Percentiles rank a stretch among this genome's conserved stretches.
phyloP scores from a whole-genome alignment of 2,113 vertebrate species.

The Pseudorasbora parva region DNA sequence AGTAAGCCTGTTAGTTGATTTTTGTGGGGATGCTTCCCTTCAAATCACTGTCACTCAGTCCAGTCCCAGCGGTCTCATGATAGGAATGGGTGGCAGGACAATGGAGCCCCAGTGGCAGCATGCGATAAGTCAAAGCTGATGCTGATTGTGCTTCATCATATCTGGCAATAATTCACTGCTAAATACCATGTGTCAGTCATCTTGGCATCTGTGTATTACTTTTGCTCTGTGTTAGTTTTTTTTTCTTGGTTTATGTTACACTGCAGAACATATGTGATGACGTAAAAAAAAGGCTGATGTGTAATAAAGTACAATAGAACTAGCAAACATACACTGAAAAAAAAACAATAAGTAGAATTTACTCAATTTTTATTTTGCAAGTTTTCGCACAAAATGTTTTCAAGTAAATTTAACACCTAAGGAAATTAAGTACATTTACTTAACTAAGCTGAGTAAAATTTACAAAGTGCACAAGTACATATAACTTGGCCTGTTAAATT shows the following conservation, averaged over 20 bases:
- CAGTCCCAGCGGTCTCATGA: neutral
- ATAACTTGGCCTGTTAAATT: no score
- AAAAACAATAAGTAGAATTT: no score
- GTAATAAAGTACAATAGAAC: neutral
- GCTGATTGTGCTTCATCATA: conserved; percentile 1
- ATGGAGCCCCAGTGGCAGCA: conserved; percentile 14
- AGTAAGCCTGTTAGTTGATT: neutral
- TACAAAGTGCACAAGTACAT: no score
- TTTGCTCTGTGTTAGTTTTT: neutral
- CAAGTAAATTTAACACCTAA: no score
- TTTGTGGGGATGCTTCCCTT: neutral
- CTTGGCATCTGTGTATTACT: neutral
- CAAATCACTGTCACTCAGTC: neutral
- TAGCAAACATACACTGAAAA: neutral
- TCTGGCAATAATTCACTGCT: neutral
- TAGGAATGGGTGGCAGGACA: neutral
- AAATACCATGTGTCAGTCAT: neutral
- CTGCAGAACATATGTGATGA: neutral
- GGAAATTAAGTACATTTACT: no score
- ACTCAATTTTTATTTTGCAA: no score
- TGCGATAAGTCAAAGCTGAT: neutral
- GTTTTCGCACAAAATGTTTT: no score
- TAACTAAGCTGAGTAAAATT: no score
- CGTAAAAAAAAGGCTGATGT: neutral
- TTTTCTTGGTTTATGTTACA: neutral